These are phyloP conservation scores for Enteromius anoplus DNA, from an alignment of 2,797 vertebrate genomes.

Conservation along the genomic window DNA sequence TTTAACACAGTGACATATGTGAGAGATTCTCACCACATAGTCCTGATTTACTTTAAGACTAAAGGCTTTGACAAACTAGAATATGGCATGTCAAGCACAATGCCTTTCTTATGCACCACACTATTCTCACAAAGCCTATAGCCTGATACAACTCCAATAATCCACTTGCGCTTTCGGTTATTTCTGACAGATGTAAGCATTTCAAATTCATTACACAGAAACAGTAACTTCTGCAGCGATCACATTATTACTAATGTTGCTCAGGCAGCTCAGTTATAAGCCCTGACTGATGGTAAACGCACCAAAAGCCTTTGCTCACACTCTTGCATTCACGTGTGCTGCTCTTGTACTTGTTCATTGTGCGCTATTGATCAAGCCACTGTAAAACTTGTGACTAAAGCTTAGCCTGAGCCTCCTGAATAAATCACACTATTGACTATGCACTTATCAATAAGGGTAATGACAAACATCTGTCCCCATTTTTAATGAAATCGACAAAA, in stretches of 20 bases:
- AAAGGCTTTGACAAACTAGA: constrained; percentile 42
- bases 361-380: constrained; percentile 78
- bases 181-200: neutral
- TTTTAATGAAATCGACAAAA: constrained; percentile 82
- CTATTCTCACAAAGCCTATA: neutral
- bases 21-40: constrained; percentile 46
- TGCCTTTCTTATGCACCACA: neutral
- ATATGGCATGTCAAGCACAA: constrained; percentile 25
- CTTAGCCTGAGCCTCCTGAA: constrained; percentile 79
- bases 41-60: constrained; percentile 40
- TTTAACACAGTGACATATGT: constrained; percentile 39
- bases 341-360: constrained; percentile 79
- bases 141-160: neutral
- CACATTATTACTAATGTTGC: neutral
- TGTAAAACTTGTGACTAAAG: constrained; percentile 84
- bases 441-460: constrained; percentile 84
- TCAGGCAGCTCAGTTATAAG: neutral
- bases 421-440: constrained; percentile 83
- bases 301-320: constrained; percentile 65
- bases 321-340: constrained; percentile 69
- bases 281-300: constrained; percentile 61
- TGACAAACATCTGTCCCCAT: constrained; percentile 84
- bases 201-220: neutral
- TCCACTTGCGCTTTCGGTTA: neutral
- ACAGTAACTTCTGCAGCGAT: neutral